Evolutionary conservation across 2,113 vertebrate genomes (phyloP).

Genomic region (Sciurus niger): DNA sequence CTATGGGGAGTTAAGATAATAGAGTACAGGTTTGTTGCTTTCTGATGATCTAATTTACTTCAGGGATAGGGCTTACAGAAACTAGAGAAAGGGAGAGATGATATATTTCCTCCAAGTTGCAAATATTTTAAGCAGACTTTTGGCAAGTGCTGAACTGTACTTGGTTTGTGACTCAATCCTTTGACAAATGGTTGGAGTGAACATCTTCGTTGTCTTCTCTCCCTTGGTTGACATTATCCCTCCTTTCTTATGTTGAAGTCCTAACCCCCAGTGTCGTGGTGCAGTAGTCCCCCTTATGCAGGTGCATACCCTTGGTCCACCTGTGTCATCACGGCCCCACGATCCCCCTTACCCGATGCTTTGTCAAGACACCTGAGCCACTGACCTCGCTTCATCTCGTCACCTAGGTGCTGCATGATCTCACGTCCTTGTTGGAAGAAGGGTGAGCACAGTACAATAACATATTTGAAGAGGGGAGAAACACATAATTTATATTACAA

Average conservation of each 20-base stretch:
- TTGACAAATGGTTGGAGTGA: background rate
- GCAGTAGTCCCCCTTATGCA: background rate
- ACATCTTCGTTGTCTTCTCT: background rate
- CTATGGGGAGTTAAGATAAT: slow-evolving; percentile 52
- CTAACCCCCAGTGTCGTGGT: no score
- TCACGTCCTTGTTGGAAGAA: background rate
- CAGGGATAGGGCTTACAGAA: slow-evolving; percentile 3
- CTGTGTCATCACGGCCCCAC: background rate
- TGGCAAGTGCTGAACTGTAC: slow-evolving; percentile 36
- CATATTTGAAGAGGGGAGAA: background rate
- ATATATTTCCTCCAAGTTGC: slow-evolving; percentile 54
- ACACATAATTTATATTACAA: background rate
- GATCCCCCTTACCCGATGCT: background rate
- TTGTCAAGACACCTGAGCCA: rapidly evolving
- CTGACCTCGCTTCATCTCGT: background rate
- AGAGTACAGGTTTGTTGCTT: slow-evolving; percentile 48
- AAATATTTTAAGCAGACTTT: slow-evolving; percentile 9
- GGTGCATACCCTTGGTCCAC: background rate
- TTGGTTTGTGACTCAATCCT: background rate
- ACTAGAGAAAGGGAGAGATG: slow-evolving; percentile 56
- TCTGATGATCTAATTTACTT: slow-evolving; percentile 71
- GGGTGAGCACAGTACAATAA: background rate
- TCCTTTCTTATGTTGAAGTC: background rate
- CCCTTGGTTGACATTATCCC: background rate
- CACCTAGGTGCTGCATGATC: no score